These are phyloP conservation scores for Acanthornis magna DNA, from an alignment of 2,797 vertebrate species.

Conservation along the genomic window DNA sequence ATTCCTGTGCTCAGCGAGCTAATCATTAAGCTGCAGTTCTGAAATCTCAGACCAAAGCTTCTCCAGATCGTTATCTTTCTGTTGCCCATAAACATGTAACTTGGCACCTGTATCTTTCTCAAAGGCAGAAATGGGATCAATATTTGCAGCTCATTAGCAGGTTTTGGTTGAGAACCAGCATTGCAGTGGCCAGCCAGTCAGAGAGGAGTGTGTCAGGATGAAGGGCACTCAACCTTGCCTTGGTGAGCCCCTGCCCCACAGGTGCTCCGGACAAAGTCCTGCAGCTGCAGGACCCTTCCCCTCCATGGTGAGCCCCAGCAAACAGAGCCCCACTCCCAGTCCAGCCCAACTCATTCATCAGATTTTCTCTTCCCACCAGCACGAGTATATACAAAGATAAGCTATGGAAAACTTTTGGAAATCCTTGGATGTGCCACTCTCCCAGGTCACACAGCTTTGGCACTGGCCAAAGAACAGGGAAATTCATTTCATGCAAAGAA, in stretches of 20 bases:
- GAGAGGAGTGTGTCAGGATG: not conserved
- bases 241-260: not conserved
- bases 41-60: not conserved
- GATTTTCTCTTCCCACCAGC: not conserved
- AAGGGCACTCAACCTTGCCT: not conserved
- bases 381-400: not conserved
- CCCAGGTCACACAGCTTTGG: not conserved
- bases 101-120: not conserved
- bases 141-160: not conserved
- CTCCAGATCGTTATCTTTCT: not conserved
- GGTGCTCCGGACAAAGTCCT: not conserved
- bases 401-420: not conserved
- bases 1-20: not conserved
- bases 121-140: not conserved
- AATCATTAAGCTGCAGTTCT: not conserved
- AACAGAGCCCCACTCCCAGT: not conserved
- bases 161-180: not conserved
- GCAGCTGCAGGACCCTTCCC: not conserved
- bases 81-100: not conserved
- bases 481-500: not conserved
- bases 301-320: not conserved
- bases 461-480: not conserved
- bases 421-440: not conserved
- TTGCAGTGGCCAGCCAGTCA: not conserved
- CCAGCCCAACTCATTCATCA: not conserved